Conservation (phyloP, 2,797 vertebrate genomes). For the Cheirogaleus major region DNA sequence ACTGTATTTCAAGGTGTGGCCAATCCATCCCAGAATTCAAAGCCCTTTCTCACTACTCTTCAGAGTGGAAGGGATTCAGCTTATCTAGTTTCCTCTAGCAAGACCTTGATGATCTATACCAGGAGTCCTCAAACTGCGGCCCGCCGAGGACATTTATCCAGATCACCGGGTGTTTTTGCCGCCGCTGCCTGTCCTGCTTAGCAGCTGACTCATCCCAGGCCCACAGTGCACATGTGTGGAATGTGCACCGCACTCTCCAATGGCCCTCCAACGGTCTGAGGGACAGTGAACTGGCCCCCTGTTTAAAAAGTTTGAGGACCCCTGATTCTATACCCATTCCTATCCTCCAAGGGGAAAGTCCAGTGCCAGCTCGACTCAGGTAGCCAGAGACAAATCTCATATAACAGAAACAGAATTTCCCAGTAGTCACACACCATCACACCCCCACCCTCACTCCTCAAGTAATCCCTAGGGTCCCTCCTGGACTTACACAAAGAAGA, state of each 20-base stretch:
- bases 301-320: too few species aligned
- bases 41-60: neutral
- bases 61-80: neutral
- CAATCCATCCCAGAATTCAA: constrained; percentile 28
- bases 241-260: too few species aligned
- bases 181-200: too few species aligned
- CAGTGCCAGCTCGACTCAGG: neutral
- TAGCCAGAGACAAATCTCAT: neutral
- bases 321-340: neutral
- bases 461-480: neutral
- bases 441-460: neutral
- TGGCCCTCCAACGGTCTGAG: too few species aligned
- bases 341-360: neutral
- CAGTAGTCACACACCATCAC: neutral
- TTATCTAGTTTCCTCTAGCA: neutral
- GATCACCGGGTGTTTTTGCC: too few species aligned
- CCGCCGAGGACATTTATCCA: too few species aligned
- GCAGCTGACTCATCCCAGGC: too few species aligned
- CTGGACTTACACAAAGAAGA: constrained; percentile 98
- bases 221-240: too few species aligned
- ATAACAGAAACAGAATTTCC: neutral
- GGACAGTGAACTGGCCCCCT: too few species aligned
- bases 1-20: neutral
- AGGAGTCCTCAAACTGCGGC: too few species aligned
- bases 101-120: neutral